Conservation (phyloP, 2,113 vertebrate species). For the Caretta caretta region DNA sequence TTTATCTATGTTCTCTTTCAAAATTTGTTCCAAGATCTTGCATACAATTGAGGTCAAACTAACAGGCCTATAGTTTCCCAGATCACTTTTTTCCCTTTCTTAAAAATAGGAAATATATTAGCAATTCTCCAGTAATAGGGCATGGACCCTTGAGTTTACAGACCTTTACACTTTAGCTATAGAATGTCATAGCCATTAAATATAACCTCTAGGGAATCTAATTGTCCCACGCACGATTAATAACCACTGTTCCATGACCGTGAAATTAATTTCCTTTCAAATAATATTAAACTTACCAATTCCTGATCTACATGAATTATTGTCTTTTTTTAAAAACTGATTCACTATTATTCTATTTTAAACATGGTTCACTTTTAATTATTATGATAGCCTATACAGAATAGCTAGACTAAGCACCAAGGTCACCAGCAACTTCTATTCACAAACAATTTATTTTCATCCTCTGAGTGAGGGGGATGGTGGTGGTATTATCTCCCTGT, state of each 20-base stretch:
- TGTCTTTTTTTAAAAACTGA: neutral
- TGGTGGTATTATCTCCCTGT: neutral
- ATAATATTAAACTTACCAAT: neutral
- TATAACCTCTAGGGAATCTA: neutral
- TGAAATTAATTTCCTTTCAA: neutral
- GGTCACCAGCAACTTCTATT: neutral
- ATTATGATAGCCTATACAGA: neutral
- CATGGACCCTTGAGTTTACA: no score
- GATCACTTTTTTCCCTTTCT: no score
- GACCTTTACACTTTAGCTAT: neutral
- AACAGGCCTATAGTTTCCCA: no score
- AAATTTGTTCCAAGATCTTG: no score
- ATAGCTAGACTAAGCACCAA: neutral
- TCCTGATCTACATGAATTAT: neutral
- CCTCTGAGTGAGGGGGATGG: neutral
- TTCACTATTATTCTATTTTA: neutral
- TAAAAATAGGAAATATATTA: no score
- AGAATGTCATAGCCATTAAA: neutral
- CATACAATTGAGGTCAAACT: no score
- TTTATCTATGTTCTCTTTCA: no score
- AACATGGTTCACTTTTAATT: neutral
- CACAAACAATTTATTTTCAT: neutral
- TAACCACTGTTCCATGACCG: neutral
- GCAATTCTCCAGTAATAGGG: no score
- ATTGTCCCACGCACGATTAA: neutral